A percentile compares a stretch with the other conserved stretches of the same genome.
Evolutionary conservation across 1,140 invertebrate species (phyloP).

Genomic region (Orchestia grillus): DNA sequence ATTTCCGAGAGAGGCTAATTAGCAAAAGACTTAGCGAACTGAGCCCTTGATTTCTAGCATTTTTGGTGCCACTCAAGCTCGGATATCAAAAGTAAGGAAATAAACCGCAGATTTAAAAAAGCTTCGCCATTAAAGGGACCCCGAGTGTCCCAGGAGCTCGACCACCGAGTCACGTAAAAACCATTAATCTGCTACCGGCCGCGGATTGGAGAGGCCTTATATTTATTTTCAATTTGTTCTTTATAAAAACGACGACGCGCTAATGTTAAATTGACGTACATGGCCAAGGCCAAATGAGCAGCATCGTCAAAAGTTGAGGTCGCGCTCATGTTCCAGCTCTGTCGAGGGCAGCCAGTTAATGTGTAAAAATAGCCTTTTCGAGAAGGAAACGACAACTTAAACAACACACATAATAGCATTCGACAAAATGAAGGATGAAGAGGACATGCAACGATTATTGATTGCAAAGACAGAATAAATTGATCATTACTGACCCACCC

Average conservation of each 20-base stretch:
- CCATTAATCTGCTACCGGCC: background rate
- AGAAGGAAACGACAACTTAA: background rate
- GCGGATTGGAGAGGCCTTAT: conserved; percentile 56
- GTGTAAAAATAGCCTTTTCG: background rate
- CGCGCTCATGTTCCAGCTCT: background rate
- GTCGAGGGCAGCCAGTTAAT: background rate
- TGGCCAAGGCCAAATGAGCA: background rate
- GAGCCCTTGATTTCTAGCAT: background rate
- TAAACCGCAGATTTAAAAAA: background rate
- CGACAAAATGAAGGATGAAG: background rate
- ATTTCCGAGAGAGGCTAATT: background rate
- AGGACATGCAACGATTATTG: too few species aligned
- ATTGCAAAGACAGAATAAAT: background rate
- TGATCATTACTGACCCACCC: background rate
- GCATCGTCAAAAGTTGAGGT: background rate
- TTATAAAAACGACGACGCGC: background rate
- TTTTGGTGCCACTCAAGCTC: background rate
- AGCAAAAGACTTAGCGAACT: background rate
- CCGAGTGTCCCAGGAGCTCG: background rate
- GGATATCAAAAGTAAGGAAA: background rate
- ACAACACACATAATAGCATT: background rate
- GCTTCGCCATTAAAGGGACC: background rate
- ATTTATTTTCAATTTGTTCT: background rate
- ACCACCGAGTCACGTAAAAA: background rate
- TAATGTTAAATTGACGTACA: conserved; percentile 31